phyloP scores from a whole-genome alignment of 92 coral and sea anemone genomes.

The Bergia puertoricense region DNA sequence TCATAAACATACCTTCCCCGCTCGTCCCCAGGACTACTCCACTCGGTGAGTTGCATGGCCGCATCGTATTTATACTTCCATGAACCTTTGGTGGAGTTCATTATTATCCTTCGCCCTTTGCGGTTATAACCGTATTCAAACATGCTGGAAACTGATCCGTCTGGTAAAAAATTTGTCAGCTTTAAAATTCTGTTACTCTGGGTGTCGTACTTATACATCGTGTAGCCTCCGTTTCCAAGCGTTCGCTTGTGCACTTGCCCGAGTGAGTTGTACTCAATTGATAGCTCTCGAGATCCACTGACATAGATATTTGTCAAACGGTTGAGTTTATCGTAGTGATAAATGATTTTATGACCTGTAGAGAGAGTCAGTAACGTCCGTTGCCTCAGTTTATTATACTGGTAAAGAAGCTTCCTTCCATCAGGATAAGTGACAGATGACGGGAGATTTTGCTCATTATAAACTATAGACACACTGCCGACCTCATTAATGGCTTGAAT shows the following conservation, averaged over 20 bases:
- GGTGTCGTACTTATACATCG: slow-evolving; percentile 49
- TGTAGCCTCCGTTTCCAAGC: slow-evolving; percentile 69
- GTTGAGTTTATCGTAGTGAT: slow-evolving; percentile 60
- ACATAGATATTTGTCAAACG: slow-evolving; percentile 50
- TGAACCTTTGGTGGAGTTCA: slow-evolving; percentile 56
- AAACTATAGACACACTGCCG: slow-evolving; percentile 58
- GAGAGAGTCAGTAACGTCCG: slow-evolving; percentile 53
- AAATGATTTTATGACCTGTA: slow-evolving; percentile 56
- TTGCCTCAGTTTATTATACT: slow-evolving; percentile 59
- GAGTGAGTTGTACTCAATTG: slow-evolving; percentile 52
- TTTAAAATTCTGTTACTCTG: slow-evolving; percentile 43
- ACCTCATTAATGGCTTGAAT: slow-evolving; percentile 63
- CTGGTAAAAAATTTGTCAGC: slow-evolving; percentile 50
- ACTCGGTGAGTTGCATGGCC: slow-evolving; percentile 65
- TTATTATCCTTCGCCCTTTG: slow-evolving; percentile 62
- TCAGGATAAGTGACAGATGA: slow-evolving; percentile 65
- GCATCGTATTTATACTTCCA: slow-evolving; percentile 71
- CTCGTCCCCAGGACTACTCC: slow-evolving; percentile 52
- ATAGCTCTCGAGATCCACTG: slow-evolving; percentile 44
- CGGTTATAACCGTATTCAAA: slow-evolving; percentile 69
- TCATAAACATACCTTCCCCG: slow-evolving; percentile 62
- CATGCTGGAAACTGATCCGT: slow-evolving; percentile 52
- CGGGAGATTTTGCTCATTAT: slow-evolving; percentile 60
- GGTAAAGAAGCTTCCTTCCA: slow-evolving; percentile 48
- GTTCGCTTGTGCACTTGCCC: slow-evolving; percentile 58